These are phyloP conservation scores for Molossus molossus DNA, from an alignment of 2,797 vertebrate genomes.

Conservation along the genomic window DNA sequence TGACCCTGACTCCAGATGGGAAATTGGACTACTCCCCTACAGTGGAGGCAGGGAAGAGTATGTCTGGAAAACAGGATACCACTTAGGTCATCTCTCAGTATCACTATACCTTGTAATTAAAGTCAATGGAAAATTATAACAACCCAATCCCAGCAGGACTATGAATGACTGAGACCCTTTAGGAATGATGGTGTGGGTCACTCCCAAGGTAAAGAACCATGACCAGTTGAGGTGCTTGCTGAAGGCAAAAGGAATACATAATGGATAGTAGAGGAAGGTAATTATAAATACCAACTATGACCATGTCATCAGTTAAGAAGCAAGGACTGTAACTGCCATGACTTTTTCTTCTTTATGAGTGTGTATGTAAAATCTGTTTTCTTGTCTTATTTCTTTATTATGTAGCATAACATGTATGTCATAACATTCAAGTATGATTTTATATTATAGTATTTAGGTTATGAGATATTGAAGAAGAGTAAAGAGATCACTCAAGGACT, in stretches of 20 bases:
- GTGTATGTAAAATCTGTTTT: neutral
- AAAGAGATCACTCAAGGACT: neutral
- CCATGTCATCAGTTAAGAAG: neutral
- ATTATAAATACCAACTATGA: neutral
- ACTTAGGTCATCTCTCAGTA: too few species aligned
- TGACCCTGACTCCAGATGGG: neutral
- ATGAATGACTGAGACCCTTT: neutral
- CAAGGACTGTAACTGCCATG: neutral
- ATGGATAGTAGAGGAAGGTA: neutral
- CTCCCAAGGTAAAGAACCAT: neutral
- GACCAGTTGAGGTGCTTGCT: neutral
- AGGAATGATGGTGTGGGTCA: neutral
- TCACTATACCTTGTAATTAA: too few species aligned
- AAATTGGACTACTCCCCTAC: neutral
- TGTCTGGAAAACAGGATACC: too few species aligned
- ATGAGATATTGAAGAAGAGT: neutral
- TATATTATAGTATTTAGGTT: neutral
- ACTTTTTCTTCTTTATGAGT: neutral
- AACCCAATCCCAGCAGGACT: neutral
- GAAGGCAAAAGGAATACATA: neutral
- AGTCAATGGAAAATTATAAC: neutral
- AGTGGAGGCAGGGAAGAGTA: neutral
- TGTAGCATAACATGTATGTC: neutral
- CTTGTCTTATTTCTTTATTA: neutral
- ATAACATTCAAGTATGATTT: neutral